A percentile compares a stretch with the other conserved stretches of the same genome.
phyloP scores from a whole-genome alignment of 2,113 vertebrate genomes.

The Paedocypris sp. region DNA sequence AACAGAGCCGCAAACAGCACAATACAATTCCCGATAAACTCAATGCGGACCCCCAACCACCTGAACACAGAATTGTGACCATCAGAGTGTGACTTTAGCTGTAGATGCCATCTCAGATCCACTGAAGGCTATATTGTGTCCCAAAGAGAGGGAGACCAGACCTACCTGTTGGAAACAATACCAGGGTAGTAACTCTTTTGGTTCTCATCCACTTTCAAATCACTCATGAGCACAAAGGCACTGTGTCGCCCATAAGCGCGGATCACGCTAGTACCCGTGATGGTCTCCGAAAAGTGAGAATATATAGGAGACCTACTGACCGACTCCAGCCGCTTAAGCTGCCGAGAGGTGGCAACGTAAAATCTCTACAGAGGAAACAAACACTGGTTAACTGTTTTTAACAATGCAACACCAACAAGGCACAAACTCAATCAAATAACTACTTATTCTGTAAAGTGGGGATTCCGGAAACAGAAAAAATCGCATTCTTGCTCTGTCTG shows the following conservation, averaged over 20 bases:
- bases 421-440: neutral
- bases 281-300: constrained; percentile 92
- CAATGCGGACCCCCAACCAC: constrained; percentile 84
- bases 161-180: constrained; percentile 84
- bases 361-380: constrained; percentile 69
- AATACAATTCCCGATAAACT: constrained; percentile 87
- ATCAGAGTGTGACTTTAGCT: too few relatives aligned
- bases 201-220: constrained; percentile 78
- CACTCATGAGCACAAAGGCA: constrained; percentile 70
- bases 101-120: too few relatives aligned
- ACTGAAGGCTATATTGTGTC: neutral
- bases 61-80: constrained; percentile 46
- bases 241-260: constrained; percentile 72
- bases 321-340: constrained; percentile 92
- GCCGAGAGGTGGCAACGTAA: constrained; percentile 88
- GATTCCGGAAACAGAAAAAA: neutral
- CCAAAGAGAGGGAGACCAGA: constrained; percentile 10
- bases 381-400: constrained; percentile 15
- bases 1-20: constrained; percentile 90
- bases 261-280: constrained; percentile 82
- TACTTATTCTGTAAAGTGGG: neutral
- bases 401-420: neutral
- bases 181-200: constrained; percentile 82
- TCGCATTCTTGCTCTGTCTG: neutral
- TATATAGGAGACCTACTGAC: constrained; percentile 91